phyloP scores from a whole-genome alignment of 2,113 vertebrate species.

The Corapipo altera region DNA sequence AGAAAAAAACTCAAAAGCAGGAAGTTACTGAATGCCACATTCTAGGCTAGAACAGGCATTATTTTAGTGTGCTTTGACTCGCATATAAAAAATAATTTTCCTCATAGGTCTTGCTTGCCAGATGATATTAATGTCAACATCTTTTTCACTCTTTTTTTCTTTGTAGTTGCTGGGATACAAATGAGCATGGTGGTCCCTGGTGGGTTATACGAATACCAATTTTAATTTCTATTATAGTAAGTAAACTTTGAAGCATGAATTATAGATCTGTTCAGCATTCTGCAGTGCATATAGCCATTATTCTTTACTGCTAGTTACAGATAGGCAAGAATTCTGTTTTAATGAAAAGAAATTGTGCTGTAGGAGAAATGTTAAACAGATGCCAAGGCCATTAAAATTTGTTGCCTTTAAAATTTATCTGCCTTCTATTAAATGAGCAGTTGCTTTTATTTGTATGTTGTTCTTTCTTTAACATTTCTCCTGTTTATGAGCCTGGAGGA shows the following conservation, averaged over 20 bases:
- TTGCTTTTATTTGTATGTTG: slow-evolving; percentile 30
- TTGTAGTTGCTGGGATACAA: slow-evolving; percentile 82
- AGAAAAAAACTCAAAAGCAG: background rate
- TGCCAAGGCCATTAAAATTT: slow-evolving; percentile 19
- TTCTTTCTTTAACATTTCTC: slow-evolving; percentile 3
- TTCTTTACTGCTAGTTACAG: background rate
- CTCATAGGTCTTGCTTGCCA: background rate
- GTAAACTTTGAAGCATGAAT: slow-evolving; percentile 48
- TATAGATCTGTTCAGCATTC: background rate
- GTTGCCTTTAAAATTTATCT: slow-evolving; percentile 8
- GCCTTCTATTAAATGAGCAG: slow-evolving; percentile 6
- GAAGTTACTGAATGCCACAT: background rate
- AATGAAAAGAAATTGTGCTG: background rate
- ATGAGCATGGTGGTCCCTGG: slow-evolving; percentile 76
- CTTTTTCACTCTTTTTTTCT: background rate
- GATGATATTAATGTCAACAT: background rate
- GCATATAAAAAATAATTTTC: background rate
- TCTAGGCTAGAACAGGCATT: background rate
- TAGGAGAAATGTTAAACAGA: slow-evolving; percentile 19
- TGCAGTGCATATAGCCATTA: background rate
- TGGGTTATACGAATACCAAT: slow-evolving; percentile 81
- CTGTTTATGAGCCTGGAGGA: background rate
- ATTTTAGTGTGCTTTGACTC: background rate
- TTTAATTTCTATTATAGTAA: slow-evolving; percentile 80
- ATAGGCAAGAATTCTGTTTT: background rate